Evolutionary conservation across 2,113 vertebrate species (phyloP).

Genomic region (Eulemur macaco): DNA sequence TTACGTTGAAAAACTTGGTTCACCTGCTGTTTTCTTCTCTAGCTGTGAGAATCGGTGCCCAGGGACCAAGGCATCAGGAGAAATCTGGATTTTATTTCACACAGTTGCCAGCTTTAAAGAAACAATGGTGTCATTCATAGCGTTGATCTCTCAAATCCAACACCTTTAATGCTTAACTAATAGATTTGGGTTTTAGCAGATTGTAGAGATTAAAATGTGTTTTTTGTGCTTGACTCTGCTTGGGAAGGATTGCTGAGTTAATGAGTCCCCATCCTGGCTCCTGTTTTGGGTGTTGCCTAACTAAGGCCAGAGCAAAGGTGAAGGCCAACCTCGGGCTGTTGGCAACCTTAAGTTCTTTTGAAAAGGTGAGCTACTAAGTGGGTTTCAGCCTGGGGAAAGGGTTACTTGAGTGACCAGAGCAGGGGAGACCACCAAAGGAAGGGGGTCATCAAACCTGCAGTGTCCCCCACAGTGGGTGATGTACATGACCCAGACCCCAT

Average conservation of each 20-base stretch:
- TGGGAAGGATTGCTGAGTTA: background rate
- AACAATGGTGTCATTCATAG: conserved; percentile 20
- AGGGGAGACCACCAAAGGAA: background rate
- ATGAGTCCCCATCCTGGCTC: background rate
- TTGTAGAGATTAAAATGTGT: background rate
- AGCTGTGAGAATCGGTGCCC: background rate
- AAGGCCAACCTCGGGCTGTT: background rate
- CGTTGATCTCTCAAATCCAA: conserved; percentile 1
- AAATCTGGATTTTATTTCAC: conserved; percentile 2
- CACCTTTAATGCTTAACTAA: conserved; percentile 49
- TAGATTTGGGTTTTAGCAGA: conserved; percentile 29
- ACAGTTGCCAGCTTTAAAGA: conserved; percentile 8
- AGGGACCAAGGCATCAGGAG: background rate
- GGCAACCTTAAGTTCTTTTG: background rate
- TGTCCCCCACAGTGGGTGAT: background rate
- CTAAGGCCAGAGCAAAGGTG: background rate
- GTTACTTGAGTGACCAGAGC: background rate
- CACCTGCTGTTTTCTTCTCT: background rate
- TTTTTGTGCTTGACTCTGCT: background rate
- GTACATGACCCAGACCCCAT: too few species aligned
- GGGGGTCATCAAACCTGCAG: background rate
- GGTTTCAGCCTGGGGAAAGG: background rate
- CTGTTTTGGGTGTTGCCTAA: background rate
- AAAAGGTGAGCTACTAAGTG: background rate
- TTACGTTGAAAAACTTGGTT: background rate